Evolutionary conservation across 2,113 vertebrate genomes (phyloP).

Genomic region (Rattus norvegicus): DNA sequence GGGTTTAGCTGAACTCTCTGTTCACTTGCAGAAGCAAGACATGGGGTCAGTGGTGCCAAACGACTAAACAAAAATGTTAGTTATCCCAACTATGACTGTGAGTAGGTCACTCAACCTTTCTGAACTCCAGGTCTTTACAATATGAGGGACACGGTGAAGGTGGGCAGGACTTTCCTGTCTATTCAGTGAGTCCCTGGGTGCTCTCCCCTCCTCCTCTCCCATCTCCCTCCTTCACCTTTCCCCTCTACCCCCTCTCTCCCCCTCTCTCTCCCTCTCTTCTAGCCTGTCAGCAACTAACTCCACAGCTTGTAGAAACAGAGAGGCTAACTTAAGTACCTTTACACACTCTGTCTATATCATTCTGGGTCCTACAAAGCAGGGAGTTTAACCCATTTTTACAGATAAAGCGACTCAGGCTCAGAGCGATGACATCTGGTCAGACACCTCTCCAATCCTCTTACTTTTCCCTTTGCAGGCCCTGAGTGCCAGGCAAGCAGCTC

Average conservation of each 20-base stretch:
- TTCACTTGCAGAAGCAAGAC: not conserved
- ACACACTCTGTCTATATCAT: not conserved
- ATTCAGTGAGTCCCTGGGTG: not conserved
- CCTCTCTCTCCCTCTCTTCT: not conserved
- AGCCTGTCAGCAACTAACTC: not conserved
- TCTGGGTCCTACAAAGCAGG: not conserved
- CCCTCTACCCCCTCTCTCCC: too few species aligned
- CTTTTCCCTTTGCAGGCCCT: not conserved
- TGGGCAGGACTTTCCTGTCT: not conserved
- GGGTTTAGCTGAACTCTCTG: not conserved
- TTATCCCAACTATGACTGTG: not conserved
- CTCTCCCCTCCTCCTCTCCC: too few species aligned
- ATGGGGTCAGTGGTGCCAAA: not conserved
- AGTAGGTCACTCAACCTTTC: not conserved
- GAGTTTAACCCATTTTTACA: not conserved
- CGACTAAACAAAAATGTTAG: not conserved
- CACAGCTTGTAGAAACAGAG: not conserved
- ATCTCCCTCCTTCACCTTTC: too few species aligned
- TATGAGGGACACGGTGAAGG: not conserved
- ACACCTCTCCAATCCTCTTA: not conserved
- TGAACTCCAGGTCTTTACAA: not conserved
- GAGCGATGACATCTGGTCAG: not conserved
- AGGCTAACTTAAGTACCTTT: not conserved
- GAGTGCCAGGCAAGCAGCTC: not conserved
- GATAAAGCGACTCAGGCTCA: slow-evolving; percentile 14